Evolutionary conservation across 2,797 vertebrate genomes (phyloP).

Genomic region (Botia kubotai): DNA sequence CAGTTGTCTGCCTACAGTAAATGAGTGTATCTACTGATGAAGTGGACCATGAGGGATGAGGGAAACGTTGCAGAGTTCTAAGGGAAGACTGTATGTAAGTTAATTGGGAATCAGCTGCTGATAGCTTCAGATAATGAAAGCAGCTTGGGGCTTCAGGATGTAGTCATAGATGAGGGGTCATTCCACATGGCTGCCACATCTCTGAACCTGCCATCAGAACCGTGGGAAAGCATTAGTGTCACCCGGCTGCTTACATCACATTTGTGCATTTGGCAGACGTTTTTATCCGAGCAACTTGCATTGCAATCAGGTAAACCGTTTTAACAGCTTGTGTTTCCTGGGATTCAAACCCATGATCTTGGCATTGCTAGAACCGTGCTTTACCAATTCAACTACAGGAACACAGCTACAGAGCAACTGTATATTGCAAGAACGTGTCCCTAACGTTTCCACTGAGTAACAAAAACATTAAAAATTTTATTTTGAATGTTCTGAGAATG

Average conservation of each 20-base stretch:
- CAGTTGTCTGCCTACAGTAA: slow-evolving; percentile 51
- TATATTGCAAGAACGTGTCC: too few relatives aligned
- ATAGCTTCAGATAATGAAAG: slow-evolving; percentile 70
- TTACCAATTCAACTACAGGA: too few relatives aligned
- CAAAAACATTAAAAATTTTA: too few relatives aligned
- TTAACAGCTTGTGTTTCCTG: too few relatives aligned
- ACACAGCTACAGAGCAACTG: too few relatives aligned
- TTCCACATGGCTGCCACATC: slow-evolving; percentile 84
- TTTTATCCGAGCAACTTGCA: too few relatives aligned
- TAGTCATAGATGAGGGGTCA: slow-evolving; percentile 82
- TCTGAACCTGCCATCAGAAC: slow-evolving; percentile 81
- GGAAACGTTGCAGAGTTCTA: slow-evolving; percentile 55
- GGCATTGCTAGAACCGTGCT: too few relatives aligned
- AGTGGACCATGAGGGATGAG: slow-evolving; percentile 55
- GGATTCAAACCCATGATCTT: too few relatives aligned
- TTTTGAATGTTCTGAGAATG: too few relatives aligned
- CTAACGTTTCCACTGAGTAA: too few relatives aligned
- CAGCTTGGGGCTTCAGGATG: slow-evolving; percentile 79
- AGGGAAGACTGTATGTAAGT: slow-evolving; percentile 60
- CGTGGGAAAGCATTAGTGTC: slow-evolving; percentile 77
- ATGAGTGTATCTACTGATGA: slow-evolving; percentile 58
- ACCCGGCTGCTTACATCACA: slow-evolving; percentile 33
- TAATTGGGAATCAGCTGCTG: slow-evolving; percentile 63
- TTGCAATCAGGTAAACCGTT: too few relatives aligned
- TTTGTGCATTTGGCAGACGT: neutral